Evolutionary conservation across 2,113 vertebrate genomes (phyloP), one percentile per base, ranked within the genome.

Genomic region (Riparia riparia): DNA sequence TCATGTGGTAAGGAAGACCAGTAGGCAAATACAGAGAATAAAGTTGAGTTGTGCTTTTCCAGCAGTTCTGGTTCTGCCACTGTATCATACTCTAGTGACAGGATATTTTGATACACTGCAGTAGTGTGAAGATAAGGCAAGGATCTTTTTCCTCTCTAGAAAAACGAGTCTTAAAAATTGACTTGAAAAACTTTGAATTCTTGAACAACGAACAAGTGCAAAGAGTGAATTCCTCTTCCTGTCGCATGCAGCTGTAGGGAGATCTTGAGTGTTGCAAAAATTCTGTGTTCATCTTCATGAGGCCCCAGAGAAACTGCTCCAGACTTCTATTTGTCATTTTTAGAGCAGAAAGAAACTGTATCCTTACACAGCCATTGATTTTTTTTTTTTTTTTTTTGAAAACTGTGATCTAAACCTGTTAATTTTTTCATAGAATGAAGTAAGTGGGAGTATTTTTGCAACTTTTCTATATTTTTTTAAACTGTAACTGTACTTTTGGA

Each of bases 201-300:
- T 7, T 37, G 14, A 15, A 21, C 12, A 47, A 32, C 20, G 18
- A 78, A 25, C 9, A 74, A 82, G 6, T 34, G 8, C 8, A 26
- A 41, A 57, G 58, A 34, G 24, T 26, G 10, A 68, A 9, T 37
- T 21, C 9, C 0, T 8, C 5, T 71, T 80, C 13, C 54, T 81
- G 22, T 50, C 39, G 31, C 18, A 6, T 28, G 9, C 4, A n/a
- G 44, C 39, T 47, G 0, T 9, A 3, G 14, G 12, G 28, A 1
- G 10, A 14, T 15, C 25, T 41, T 5, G 9, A 24, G 16, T 3
- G 3, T 57, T 83, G 15, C 5, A 10, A 19, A 47, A 3, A 3
- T 45, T 57, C 16, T 42, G 9, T 39, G 21, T 66, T 50, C 25
- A 6, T 58, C 16, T 83, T 54, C n/a, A 12, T 6, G 1, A 34